Evolutionary conservation across 2,113 vertebrate species (phyloP).

Genomic region (Passer montanus): DNA sequence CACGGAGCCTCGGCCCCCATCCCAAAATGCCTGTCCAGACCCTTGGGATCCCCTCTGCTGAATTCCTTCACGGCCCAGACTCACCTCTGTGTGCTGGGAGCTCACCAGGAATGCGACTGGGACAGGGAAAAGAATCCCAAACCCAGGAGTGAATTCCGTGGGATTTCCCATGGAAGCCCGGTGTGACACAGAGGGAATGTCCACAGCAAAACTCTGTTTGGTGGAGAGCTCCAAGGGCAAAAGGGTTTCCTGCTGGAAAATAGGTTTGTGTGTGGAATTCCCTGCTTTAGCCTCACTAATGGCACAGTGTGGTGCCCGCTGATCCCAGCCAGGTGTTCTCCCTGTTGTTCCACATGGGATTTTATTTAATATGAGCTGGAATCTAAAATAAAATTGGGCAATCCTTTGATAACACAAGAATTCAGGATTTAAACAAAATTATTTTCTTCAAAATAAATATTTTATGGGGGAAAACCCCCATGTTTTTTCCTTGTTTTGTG

Average conservation of each 20-base stretch:
- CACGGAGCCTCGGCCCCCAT: not conserved
- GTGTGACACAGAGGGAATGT: not conserved
- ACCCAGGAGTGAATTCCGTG: not conserved
- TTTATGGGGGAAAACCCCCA: not conserved
- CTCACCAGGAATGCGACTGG: fast-evolving
- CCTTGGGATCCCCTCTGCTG: fast-evolving
- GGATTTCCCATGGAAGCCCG: not conserved
- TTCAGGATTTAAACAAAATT: not conserved
- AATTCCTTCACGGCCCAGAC: not conserved
- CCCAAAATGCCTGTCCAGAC: fast-evolving
- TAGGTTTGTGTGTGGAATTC: not conserved
- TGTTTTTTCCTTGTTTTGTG: not conserved
- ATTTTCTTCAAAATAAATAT: not conserved
- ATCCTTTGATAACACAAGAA: not conserved
- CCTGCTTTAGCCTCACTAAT: not conserved
- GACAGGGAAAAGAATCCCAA: no score
- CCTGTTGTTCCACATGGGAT: not conserved
- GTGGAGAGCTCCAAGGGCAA: not conserved
- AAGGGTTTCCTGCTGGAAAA: not conserved
- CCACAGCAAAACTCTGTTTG: fast-evolving
- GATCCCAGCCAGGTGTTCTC: not conserved
- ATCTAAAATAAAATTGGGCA: not conserved
- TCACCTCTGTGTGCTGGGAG: not conserved
- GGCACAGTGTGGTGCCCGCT: not conserved
- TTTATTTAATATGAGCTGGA: not conserved